Evolutionary conservation across 2,797 vertebrate species (phyloP), one percentile per base, ranked within the genome.

Genomic region (Silurus lanzhouensis): DNA sequence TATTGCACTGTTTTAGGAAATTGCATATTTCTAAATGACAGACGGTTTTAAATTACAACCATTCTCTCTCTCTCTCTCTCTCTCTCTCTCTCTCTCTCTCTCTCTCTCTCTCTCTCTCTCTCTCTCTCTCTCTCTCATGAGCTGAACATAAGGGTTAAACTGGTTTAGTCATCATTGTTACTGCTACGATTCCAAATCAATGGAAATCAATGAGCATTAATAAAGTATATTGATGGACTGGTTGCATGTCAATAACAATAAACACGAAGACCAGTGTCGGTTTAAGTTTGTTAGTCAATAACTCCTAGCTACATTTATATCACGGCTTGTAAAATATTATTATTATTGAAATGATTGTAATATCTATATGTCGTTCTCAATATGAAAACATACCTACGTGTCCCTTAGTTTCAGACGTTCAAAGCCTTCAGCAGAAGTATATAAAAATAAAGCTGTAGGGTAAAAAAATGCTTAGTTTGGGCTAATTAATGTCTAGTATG

Each of bases 211-310:
- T 84, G 25, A 77, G 20, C 61, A 55, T 82, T 84, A 81, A 78
- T 84, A 61, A 82, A 84, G 79, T 78, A 22, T 84, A 87, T 84
- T 64, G 66, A 82, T 27, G 72, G 52, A 82, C 79, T 70, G 46
- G 76, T 87, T 80, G 46, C 31, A 84, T 76, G 83, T 84, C 76
- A 80, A 82, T 87, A 79, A 17, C 78, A 75, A 84, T 87, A 81
- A 84, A 84, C 31, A 60, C 10, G 17, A 68, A 19, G 25, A 75
- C 27, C 2, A n/a, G 3, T 31, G 70, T 44, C 44, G 46, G 75
- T 66, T 82, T 84, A 38, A 66, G 44, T 48, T 63, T 64, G 46
- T 15, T 48, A 13, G 9, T 31, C 4, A 19, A 27, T 31, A 58
- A 77, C 38, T 31, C 3, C 17, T 9, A 1, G 48, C 6, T 19